A percentile compares a stretch with the other conserved stretches of the same genome.
Conservation (phyloP, 2,113 vertebrate species). For the Eidolon helvum region DNA sequence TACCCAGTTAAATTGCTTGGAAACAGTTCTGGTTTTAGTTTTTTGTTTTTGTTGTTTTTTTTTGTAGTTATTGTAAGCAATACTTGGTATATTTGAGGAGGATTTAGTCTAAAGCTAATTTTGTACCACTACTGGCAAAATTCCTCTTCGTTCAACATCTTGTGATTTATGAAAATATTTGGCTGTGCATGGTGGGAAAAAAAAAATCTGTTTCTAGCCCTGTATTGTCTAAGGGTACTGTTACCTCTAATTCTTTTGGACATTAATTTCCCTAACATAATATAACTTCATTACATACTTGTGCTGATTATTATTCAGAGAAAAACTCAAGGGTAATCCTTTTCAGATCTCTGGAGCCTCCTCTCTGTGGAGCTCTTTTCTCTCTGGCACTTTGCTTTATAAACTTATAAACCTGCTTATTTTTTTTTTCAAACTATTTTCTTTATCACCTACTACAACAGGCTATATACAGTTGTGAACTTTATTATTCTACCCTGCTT, state of each 20-base stretch:
- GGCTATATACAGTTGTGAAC: not conserved
- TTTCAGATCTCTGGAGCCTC: not conserved
- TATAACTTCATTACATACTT: not conserved
- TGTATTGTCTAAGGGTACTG: not conserved
- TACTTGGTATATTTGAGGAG: not conserved
- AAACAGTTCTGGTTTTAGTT: not conserved
- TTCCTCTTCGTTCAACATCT: not conserved
- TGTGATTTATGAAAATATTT: not conserved
- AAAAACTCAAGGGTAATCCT: not conserved
- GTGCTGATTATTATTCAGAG: not conserved
- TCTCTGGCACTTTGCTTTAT: not conserved
- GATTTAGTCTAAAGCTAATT: not conserved
- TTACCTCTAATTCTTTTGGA: not conserved
- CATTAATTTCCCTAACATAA: not conserved
- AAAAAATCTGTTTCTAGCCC: not conserved
- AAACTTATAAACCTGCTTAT: not conserved
- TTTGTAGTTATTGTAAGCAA: not conserved
- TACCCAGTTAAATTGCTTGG: not conserved
- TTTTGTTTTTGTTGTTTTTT: too few relatives aligned
- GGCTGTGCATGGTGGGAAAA: not conserved
- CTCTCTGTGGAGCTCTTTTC: not conserved
- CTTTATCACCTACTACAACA: not conserved
- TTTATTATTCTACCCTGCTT: not conserved
- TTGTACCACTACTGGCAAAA: not conserved
- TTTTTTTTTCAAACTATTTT: not conserved